A percentile compares a stretch with the other conserved stretches of the same genome.
phyloP scores from a whole-genome alignment of 1,140 invertebrate species.

The Drosophila malerkotliana region DNA sequence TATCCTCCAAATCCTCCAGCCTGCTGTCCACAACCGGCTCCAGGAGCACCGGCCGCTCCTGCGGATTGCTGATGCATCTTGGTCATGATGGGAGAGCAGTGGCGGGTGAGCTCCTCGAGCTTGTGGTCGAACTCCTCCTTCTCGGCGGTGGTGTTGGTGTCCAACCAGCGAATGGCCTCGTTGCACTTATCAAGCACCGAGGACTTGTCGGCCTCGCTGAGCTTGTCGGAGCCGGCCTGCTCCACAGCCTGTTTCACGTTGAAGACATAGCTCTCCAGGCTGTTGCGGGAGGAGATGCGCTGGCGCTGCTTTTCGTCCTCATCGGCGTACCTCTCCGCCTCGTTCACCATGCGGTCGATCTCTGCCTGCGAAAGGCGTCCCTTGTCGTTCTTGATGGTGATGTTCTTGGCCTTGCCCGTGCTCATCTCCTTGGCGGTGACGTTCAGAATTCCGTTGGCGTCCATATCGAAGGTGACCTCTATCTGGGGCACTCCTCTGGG shows the following conservation, averaged over 20 bases:
- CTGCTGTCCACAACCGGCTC: conserved; percentile 83
- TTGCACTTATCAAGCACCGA: conserved; percentile 85
- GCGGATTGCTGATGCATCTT: conserved; percentile 83
- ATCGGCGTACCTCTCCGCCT: conserved; percentile 80
- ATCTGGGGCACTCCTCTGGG: conserved; percentile 92
- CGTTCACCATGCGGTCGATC: conserved; percentile 86
- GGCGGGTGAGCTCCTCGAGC: conserved; percentile 85
- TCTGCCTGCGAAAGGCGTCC: conserved; percentile 91
- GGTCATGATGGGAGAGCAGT: conserved; percentile 86
- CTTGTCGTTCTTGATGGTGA: conserved; percentile 94
- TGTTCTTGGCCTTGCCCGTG: conserved; percentile 88
- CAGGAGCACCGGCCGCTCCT: conserved; percentile 71
- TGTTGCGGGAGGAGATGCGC: conserved; percentile 86
- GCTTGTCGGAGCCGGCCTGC: conserved; percentile 85
- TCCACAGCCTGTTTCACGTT: conserved; percentile 87
- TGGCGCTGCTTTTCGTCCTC: conserved; percentile 89
- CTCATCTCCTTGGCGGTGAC: conserved; percentile 87
- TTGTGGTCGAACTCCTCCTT: conserved; percentile 88
- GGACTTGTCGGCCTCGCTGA: conserved; percentile 87
- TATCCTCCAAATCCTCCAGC: conserved; percentile 83
- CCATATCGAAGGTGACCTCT: conserved; percentile 87
- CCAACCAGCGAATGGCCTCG: conserved; percentile 87
- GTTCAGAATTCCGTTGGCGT: conserved; percentile 87
- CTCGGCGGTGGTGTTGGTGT: conserved; percentile 86
- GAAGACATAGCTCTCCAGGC: conserved; percentile 90